phyloP scores from a whole-genome alignment of 1,140 invertebrate species.

The Cydia pomonella region DNA sequence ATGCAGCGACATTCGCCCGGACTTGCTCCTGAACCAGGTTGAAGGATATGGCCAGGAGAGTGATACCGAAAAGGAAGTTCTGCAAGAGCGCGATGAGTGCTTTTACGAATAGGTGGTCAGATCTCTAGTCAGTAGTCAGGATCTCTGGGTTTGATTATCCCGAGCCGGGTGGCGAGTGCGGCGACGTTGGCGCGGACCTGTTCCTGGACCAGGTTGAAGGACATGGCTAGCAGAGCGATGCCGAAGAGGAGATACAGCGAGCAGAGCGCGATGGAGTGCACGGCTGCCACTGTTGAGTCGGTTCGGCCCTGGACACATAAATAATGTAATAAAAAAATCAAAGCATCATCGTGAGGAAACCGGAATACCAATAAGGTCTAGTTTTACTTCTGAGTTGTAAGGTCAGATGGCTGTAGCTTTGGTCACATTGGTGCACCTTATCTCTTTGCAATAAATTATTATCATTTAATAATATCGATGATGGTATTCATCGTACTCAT shows the following conservation, averaged over 20 bases:
- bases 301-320: not conserved
- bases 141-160: constrained; percentile 90
- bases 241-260: constrained; percentile 97
- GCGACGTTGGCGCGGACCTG: constrained; percentile 94
- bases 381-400: too few relatives aligned
- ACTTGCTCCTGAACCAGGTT: constrained; percentile 97
- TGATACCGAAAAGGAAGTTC: constrained; percentile 97
- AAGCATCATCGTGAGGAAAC: not conserved
- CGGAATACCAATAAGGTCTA: too few relatives aligned
- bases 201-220: constrained; percentile 98
- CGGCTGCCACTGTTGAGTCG: constrained; percentile 80
- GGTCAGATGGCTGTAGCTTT: too few relatives aligned
- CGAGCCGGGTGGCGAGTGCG: constrained; percentile 89
- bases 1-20: constrained; percentile 91
- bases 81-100: constrained; percentile 94
- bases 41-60: constrained; percentile 98
- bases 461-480: too few relatives aligned
- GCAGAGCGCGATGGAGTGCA: constrained; percentile 93
- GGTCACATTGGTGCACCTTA: too few relatives aligned
- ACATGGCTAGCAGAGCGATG: constrained; percentile 98
- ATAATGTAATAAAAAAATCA: not conserved
- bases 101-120: too few relatives aligned
- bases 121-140: constrained; percentile 58
- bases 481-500: too few relatives aligned
- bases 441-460: too few relatives aligned